Conservation (phyloP, 2,888 invertebrate species). For the Ditylenchus weischeri region DNA sequence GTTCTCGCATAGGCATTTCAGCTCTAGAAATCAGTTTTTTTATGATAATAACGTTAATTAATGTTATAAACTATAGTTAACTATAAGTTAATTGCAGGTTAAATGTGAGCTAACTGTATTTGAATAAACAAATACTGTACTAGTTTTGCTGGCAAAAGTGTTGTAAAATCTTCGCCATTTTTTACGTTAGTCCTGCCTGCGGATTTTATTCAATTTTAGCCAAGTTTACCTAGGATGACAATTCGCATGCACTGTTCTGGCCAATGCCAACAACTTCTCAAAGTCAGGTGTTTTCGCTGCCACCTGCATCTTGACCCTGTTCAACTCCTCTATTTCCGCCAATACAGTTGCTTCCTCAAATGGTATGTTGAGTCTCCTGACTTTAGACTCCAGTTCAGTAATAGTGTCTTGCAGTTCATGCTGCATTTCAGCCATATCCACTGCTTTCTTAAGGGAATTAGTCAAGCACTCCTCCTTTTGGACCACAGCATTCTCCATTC, state of each 20-base stretch:
- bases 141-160: too few species aligned
- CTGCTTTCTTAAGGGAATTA: slow-evolving; percentile 30
- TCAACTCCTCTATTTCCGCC: slow-evolving; percentile 22
- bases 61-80: too few species aligned
- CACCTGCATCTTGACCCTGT: slow-evolving; percentile 21
- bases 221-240: slow-evolving; percentile 80
- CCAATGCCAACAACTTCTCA: slow-evolving; percentile 33
- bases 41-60: too few species aligned
- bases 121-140: too few species aligned
- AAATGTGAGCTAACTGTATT: too few species aligned
- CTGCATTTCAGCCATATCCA: slow-evolving; percentile 31
- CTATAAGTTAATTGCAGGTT: too few species aligned
- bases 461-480: slow-evolving; percentile 26
- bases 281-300: slow-evolving; percentile 15
- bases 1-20: slow-evolving; percentile 75
- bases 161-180: too few species aligned
- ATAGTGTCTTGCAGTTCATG: slow-evolving; percentile 28
- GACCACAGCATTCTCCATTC: slow-evolving; percentile 23
- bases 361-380: slow-evolving; percentile 25
- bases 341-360: slow-evolving; percentile 26
- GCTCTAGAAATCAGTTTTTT: slow-evolving; percentile 67
- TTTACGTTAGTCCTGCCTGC: too few species aligned
- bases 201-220: too few species aligned
- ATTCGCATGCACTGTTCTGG: slow-evolving; percentile 77
- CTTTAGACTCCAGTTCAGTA: slow-evolving; percentile 15